phyloP scores from a whole-genome alignment of 1,140 invertebrate species.

The Nasonia giraulti region DNA sequence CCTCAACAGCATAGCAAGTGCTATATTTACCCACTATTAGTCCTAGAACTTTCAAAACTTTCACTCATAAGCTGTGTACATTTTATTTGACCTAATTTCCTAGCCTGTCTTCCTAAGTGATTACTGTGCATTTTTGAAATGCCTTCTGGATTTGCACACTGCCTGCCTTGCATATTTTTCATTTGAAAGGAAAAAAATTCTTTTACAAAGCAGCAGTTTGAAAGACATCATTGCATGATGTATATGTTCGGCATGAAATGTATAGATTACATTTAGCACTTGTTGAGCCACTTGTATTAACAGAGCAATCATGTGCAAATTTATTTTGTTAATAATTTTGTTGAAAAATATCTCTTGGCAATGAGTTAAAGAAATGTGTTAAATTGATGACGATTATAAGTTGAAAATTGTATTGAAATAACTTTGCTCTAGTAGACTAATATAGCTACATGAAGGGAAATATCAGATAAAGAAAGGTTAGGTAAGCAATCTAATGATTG shows the following conservation, averaged over 20 bases:
- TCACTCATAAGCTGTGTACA: slow-evolving; percentile 56
- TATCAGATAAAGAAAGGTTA: slow-evolving; percentile 39
- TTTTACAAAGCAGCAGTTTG: background rate
- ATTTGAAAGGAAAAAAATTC: slow-evolving; percentile 1
- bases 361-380: background rate
- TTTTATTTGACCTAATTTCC: slow-evolving; percentile 60
- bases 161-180: slow-evolving; percentile 15
- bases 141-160: slow-evolving; percentile 25
- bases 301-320: slow-evolving; percentile 21
- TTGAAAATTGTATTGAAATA: background rate
- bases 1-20: slow-evolving; percentile 14
- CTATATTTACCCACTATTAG: slow-evolving; percentile 39
- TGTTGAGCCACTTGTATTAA: slow-evolving; percentile 36
- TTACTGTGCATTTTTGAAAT: slow-evolving; percentile 47
- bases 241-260: slow-evolving; percentile 4
- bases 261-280: slow-evolving; percentile 26
- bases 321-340: background rate
- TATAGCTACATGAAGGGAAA: background rate
- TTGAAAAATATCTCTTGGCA: background rate
- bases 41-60: slow-evolving; percentile 61
- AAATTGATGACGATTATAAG: background rate
- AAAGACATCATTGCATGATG: background rate
- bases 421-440: background rate
- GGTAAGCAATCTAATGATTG: slow-evolving; percentile 24
- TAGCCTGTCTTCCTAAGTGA: slow-evolving; percentile 37